These are phyloP conservation scores for Archaeoteleia sp. DNA, from an alignment of 2,888 invertebrate genomes.

Conservation along the genomic window DNA sequence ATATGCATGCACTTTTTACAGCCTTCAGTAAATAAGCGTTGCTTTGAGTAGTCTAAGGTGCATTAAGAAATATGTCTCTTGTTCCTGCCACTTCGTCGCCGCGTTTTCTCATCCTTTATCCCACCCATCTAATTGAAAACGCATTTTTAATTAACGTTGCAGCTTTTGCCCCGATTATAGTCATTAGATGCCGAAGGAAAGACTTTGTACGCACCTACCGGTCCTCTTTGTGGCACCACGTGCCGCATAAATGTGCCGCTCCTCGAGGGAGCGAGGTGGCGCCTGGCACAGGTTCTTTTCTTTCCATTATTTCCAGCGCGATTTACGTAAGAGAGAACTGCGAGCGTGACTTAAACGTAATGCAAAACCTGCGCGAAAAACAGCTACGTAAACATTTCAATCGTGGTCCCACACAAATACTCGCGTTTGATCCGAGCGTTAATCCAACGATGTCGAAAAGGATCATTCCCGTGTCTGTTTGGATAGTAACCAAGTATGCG, in stretches of 20 bases:
- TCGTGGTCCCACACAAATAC: no score
- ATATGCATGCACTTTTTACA: no score
- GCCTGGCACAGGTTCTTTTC: slow-evolving; percentile 30
- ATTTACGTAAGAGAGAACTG: slow-evolving; percentile 38
- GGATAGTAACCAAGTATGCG: slow-evolving; percentile 55
- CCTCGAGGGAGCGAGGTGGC: slow-evolving; percentile 33
- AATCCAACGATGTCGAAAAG: slow-evolving; percentile 40
- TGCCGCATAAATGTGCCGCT: slow-evolving; percentile 22
- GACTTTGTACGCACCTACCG: slow-evolving; percentile 20
- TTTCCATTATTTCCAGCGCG: slow-evolving; percentile 41
- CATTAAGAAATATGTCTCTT: neutral
- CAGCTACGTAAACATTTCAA: no score
- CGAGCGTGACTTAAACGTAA: slow-evolving; percentile 24
- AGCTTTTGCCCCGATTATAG: slow-evolving; percentile 27
- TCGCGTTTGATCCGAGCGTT: slow-evolving; percentile 43
- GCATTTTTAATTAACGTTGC: slow-evolving; percentile 39
- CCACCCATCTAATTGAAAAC: slow-evolving; percentile 1
- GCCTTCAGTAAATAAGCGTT: no score
- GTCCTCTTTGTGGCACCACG: slow-evolving; percentile 23
- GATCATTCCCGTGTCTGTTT: slow-evolving; percentile 56
- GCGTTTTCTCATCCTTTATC: neutral
- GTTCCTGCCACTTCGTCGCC: neutral
- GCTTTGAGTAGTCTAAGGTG: no score
- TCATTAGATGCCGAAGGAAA: slow-evolving; percentile 25
- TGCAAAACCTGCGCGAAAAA: slow-evolving; percentile 26